A percentile compares a stretch with the other conserved stretches of the same genome.
These are phyloP conservation scores for Latrodectus hesperus DNA, from an alignment of 2,888 invertebrate genomes.

Conservation along the genomic window DNA sequence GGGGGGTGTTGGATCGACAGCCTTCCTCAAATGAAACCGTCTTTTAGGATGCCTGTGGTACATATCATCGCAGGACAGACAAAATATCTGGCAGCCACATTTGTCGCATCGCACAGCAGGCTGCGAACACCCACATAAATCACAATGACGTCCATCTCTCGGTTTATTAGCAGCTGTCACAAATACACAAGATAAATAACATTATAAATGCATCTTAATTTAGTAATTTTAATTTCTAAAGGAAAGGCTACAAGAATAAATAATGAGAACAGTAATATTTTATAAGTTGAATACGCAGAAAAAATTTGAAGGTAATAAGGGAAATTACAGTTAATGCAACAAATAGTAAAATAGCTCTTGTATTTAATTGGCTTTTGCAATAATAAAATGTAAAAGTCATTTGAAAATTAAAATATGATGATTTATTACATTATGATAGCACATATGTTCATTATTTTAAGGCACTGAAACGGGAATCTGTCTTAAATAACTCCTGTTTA, in stretches of 20 bases:
- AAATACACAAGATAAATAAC: not conserved
- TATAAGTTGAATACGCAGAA: not conserved
- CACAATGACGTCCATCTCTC: conserved; percentile 83
- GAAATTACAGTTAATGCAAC: too few relatives aligned
- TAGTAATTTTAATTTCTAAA: not conserved
- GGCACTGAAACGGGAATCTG: too few relatives aligned
- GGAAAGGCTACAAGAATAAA: not conserved
- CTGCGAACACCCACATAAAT: conserved; percentile 87
- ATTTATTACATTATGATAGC: too few relatives aligned
- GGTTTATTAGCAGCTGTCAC: conserved; percentile 13
- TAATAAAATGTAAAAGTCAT: too few relatives aligned
- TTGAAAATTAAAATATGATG: too few relatives aligned
- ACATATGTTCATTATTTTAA: too few relatives aligned
- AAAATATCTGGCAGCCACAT: conserved; percentile 88
- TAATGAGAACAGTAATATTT: not conserved
- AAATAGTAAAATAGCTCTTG: too few relatives aligned
- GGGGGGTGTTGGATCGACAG: conserved; percentile 66
- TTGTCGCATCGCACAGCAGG: conserved; percentile 88
- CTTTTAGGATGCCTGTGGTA: conserved; percentile 94
- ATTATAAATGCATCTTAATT: not conserved
- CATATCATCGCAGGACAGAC: conserved; percentile 94
- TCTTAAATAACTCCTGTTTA: too few relatives aligned
- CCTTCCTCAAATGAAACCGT: conserved; percentile 86
- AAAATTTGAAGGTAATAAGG: too few relatives aligned
- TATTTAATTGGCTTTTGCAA: too few relatives aligned